Evolutionary conservation across 2,888 invertebrate species (phyloP).

Genomic region (Thymelicus acteon): DNA sequence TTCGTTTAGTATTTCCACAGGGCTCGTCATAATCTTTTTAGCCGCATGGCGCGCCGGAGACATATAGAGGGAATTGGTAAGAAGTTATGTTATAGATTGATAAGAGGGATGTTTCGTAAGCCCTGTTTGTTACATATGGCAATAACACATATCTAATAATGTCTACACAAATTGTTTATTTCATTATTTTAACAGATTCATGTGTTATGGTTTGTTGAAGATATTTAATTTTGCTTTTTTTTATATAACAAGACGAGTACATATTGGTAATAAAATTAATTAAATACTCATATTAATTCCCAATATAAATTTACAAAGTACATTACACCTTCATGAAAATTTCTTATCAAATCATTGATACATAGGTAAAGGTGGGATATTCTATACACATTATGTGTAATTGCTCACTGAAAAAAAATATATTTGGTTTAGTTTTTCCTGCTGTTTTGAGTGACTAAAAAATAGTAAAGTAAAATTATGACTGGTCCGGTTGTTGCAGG

Average conservation of each 20-base stretch:
- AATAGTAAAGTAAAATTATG: too few species aligned
- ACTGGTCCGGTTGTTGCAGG: too few species aligned
- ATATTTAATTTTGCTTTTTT: not conserved
- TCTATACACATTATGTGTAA: too few species aligned
- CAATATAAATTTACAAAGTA: too few species aligned
- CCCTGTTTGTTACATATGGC: constrained; percentile 44
- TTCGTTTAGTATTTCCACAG: constrained; percentile 66
- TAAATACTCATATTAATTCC: too few species aligned
- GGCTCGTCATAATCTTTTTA: constrained; percentile 83
- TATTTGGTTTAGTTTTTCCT: too few species aligned
- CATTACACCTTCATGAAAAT: too few species aligned
- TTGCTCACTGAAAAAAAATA: too few species aligned
- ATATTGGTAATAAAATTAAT: not conserved
- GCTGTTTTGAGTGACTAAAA: too few species aligned
- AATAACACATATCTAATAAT: constrained; percentile 23
- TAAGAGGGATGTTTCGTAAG: constrained; percentile 53
- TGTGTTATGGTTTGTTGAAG: constrained; percentile 11
- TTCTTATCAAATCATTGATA: too few species aligned
- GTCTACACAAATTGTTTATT: constrained; percentile 23
- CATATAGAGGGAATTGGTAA: constrained; percentile 67
- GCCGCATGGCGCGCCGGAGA: constrained; percentile 75
- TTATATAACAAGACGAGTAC: not conserved
- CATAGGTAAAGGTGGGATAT: too few species aligned
- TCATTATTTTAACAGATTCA: constrained; percentile 24
- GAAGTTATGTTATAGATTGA: constrained; percentile 66